phyloP scores from a whole-genome alignment of 1,140 invertebrate genomes.

The Zaprionus davidi region DNA sequence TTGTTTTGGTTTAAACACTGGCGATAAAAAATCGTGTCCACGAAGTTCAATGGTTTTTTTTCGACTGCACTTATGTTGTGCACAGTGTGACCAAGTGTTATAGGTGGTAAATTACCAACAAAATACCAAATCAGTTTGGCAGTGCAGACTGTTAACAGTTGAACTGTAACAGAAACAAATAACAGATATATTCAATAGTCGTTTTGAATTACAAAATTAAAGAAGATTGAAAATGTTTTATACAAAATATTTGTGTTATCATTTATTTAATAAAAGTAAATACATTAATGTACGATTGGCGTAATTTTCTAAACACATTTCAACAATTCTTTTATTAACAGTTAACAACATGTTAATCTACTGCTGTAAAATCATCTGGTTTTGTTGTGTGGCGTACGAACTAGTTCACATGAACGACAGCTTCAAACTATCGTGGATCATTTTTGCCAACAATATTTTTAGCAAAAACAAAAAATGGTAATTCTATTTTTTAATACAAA shows the following conservation, averaged over 20 bases:
- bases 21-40: slow-evolving; percentile 41
- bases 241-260: background rate
- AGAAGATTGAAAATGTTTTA: background rate
- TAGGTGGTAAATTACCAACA: background rate
- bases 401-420: slow-evolving; percentile 16
- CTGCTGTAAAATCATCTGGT: slow-evolving; percentile 16
- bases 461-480: slow-evolving; percentile 21
- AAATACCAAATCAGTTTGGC: slow-evolving; percentile 16
- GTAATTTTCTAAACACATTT: background rate
- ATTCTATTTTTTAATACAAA: background rate
- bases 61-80: slow-evolving; percentile 38
- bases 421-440: slow-evolving; percentile 12
- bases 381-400: slow-evolving; percentile 10
- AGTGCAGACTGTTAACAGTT: slow-evolving; percentile 2
- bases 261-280: background rate
- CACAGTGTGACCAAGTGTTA: slow-evolving; percentile 26
- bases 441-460: slow-evolving; percentile 4
- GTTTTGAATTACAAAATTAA: background rate
- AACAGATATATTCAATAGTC: background rate
- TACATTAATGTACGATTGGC: background rate
- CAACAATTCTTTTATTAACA: background rate
- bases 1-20: slow-evolving; percentile 56
- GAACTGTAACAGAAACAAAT: background rate
- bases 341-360: background rate
- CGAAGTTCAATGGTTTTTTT: slow-evolving; percentile 52